phyloP scores from a whole-genome alignment of 2,888 invertebrate species.

The Aethes cnicana region DNA sequence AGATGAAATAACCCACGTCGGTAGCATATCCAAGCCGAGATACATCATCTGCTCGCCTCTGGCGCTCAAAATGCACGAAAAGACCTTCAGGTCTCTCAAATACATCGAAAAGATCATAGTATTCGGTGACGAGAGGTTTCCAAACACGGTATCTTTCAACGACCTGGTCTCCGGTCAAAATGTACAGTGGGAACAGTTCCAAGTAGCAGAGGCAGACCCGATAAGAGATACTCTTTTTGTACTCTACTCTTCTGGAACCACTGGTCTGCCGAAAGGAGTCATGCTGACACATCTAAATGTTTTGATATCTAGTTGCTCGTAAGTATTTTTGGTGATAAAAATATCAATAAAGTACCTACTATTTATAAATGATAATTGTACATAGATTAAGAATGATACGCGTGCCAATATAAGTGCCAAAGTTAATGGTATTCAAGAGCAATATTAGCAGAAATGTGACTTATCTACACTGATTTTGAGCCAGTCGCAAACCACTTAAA shows the following conservation, averaged over 20 bases:
- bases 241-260: slow-evolving; percentile 69
- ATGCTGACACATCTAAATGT: slow-evolving; percentile 61
- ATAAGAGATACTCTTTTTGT: slow-evolving; percentile 53
- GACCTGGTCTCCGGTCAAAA: slow-evolving; percentile 45
- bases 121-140: slow-evolving; percentile 46
- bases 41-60: slow-evolving; percentile 56
- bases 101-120: slow-evolving; percentile 52
- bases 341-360: no score
- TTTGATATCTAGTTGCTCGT: slow-evolving; percentile 46
- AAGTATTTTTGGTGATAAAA: no score
- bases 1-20: slow-evolving; percentile 61
- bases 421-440: no score
- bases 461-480: no score
- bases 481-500: no score
- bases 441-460: no score
- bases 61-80: slow-evolving; percentile 47
- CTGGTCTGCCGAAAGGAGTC: slow-evolving; percentile 68
- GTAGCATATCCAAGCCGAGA: slow-evolving; percentile 59
- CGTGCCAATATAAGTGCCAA: no score
- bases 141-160: slow-evolving; percentile 45
- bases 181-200: slow-evolving; percentile 52
- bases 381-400: no score
- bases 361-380: no score
- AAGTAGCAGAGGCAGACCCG: slow-evolving; percentile 49
- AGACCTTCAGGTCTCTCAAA: slow-evolving; percentile 40